Conservation (phyloP, 2,113 vertebrate species). For the Arothron firmamentum region DNA sequence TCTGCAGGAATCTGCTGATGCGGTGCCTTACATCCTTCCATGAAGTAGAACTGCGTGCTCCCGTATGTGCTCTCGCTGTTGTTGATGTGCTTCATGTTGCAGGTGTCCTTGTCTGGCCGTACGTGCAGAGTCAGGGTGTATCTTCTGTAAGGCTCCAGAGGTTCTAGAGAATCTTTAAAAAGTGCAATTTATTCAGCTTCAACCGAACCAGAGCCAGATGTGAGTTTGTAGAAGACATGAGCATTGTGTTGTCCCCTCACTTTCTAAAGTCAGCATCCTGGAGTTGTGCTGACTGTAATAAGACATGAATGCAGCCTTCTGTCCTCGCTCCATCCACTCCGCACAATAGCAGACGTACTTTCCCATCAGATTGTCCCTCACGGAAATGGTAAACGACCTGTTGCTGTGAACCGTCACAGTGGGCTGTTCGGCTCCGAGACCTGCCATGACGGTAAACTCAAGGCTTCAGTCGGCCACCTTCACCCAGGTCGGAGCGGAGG, state of each 20-base stretch:
- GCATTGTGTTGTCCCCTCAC: conserved; percentile 28
- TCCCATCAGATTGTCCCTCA: conserved; percentile 34
- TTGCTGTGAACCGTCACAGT: conserved; percentile 47
- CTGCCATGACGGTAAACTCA: conserved; percentile 20
- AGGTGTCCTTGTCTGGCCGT: conserved; percentile 55
- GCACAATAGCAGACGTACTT: conserved; percentile 61
- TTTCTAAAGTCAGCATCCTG: conserved; percentile 8
- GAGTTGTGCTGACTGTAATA: conserved; percentile 25
- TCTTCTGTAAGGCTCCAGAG: conserved; percentile 65
- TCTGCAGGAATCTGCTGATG: background rate
- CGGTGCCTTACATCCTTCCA: conserved; percentile 75
- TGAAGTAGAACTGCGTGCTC: conserved; percentile 63
- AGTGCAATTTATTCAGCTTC: no score
- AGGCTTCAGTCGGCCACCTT: background rate
- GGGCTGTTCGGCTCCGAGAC: conserved; percentile 15
- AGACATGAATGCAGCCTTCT: conserved; percentile 1
- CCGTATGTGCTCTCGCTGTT: conserved; percentile 71
- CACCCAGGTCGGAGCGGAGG: background rate
- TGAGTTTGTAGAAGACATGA: background rate
- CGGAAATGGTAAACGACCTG: conserved; percentile 49
- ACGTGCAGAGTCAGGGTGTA: conserved; percentile 69
- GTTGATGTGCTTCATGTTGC: conserved; percentile 67
- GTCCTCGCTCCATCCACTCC: conserved; percentile 60
- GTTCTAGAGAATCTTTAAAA: conserved; percentile 33
- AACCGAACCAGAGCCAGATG: no score